Base-by-base conservation (phyloP, 2,113 vertebrate species). In the Myotis brandtii region DNA sequence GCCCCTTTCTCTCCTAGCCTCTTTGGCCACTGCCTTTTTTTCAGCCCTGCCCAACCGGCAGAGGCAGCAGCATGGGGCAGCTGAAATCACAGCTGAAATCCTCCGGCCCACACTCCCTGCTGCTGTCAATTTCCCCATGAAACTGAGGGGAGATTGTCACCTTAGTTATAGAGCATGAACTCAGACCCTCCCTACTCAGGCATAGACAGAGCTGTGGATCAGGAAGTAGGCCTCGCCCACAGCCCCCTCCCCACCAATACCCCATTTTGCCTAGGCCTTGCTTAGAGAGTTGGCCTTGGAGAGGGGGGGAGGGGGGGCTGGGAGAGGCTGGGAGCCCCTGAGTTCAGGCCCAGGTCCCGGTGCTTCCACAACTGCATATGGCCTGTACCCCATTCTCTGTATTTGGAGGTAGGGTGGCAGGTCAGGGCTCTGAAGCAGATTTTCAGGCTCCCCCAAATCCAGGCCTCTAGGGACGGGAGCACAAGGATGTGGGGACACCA, bases 221-320 rank as follows among this genome's bases (percentile, higher is more conserved):
- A 80, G 86, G 84, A 95, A 54, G 72, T 87, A 96, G 95, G 88
- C 97, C 96, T 97, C 37, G 25, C 76, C 95, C 95, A 96, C 87
- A 89, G 76, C 72, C 95, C 66, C 95, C 95, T 95, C 85, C 81
- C 73, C 37, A 83, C 76, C 81, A 75, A 86, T 17, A 50, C 40
- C 73, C 83, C 40, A 40, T 79, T 88, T 88, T 66, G 80, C 85
- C 77, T 54, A 32, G 62, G 93, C 70, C 67, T 93, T 50, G 25
- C 23, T 8, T 59, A 88, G 67, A 95, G 59, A 93, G 82, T 54
- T 21, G 40, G 77, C 50, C 37, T 20, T 16, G 43, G 48, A 86
- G 92, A 86, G 21, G 3, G 21, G 5, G 56, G 21, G 56, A 11
- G 23, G 84, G 87, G 80, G 70, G 67, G 27, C 85, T 97, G 50